Evolutionary conservation across 1,140 invertebrate genomes (phyloP).

Genomic region (Radopholus similis): DNA sequence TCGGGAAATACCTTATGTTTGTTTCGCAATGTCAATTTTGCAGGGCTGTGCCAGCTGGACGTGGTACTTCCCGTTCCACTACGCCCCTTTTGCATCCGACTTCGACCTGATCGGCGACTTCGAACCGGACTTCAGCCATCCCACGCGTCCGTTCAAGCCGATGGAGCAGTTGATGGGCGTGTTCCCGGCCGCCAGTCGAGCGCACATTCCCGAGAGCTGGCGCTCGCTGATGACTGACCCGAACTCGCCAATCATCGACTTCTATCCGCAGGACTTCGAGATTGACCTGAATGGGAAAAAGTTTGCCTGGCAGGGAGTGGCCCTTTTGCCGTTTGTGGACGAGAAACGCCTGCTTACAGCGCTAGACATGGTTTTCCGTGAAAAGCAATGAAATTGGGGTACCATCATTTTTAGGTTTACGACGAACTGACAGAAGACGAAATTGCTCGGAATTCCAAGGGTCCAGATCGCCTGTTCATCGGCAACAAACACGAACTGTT

Average conservation of each 20-base stretch:
- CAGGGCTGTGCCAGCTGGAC: conserved; percentile 96
- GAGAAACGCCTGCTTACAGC: conserved; percentile 83
- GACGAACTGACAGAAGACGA: conserved; percentile 45
- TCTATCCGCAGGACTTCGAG: conserved; percentile 96
- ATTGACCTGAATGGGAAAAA: conserved; percentile 99
- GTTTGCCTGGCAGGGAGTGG: conserved; percentile 98
- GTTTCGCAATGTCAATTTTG: conserved; percentile 28
- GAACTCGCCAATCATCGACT: conserved; percentile 91
- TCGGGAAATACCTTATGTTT: conserved; percentile 42
- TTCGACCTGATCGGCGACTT: conserved; percentile 84
- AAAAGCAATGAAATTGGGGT: neutral
- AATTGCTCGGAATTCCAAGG: conserved; percentile 38
- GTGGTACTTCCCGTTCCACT: conserved; percentile 99
- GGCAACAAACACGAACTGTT: conserved; percentile 43
- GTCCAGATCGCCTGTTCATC: conserved; percentile 52
- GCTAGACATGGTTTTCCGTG: conserved; percentile 62
- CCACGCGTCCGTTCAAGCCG: conserved; percentile 84
- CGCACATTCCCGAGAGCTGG: conserved; percentile 88
- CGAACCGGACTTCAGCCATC: conserved; percentile 79
- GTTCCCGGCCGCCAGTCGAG: conserved; percentile 88
- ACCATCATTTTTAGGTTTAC: conserved; percentile 43
- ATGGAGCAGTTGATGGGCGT: conserved; percentile 98
- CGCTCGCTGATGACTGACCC: conserved; percentile 86
- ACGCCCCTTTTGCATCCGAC: conserved; percentile 99
- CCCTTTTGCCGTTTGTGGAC: conserved; percentile 93